phyloP scores from a whole-genome alignment of 2,888 invertebrate genomes.

The Physocephala rufipes region DNA sequence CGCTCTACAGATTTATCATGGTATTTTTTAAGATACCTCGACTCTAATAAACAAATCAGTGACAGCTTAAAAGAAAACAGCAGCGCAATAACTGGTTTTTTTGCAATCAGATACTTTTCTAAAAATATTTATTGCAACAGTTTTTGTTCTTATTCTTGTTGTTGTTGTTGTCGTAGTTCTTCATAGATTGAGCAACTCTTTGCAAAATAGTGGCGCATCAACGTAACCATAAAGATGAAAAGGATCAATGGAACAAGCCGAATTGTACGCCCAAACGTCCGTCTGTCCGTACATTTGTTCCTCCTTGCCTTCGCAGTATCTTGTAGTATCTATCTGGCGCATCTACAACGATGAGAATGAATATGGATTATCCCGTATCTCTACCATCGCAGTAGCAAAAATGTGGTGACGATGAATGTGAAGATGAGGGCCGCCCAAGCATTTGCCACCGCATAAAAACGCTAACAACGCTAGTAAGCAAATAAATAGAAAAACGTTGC shows the following conservation, averaged over 20 bases:
- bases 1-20: no score
- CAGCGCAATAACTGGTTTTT: no score
- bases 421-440: slow-evolving; percentile 18
- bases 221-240: slow-evolving; percentile 16
- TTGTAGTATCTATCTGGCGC: no score
- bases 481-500: background rate
- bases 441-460: slow-evolving; percentile 24
- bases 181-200: background rate
- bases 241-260: slow-evolving; percentile 38
- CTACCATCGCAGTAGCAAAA: background rate
- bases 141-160: background rate
- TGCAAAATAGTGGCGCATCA: slow-evolving; percentile 17
- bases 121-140: slow-evolving; percentile 8
- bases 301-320: no score
- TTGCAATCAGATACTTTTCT: background rate
- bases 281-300: slow-evolving; percentile 19
- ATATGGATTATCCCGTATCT: background rate
- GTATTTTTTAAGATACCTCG: no score
- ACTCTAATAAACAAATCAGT: no score
- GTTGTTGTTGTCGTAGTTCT: background rate
- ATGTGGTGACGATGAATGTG: background rate
- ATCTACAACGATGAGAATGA: no score
- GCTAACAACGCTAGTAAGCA: background rate
- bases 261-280: background rate
- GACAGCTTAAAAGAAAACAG: no score